Base-by-base conservation (phyloP, 2,888 invertebrate genomes). In the Crocallis elinguaria region DNA sequence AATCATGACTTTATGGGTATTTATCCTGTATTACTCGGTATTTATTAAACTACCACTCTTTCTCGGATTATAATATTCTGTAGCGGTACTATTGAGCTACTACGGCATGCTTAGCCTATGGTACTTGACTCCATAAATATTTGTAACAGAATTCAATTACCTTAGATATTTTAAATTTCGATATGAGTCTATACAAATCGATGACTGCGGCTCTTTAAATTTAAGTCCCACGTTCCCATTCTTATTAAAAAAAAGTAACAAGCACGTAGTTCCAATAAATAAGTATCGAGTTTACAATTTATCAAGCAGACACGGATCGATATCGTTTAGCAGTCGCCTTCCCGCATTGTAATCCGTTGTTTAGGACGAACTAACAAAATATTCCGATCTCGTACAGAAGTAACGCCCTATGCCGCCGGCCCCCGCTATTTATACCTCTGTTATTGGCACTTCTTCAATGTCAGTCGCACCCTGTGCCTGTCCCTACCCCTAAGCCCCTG, bases 371-470 rank as follows among this genome's bases (percentile, higher is more conserved):
- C 76, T 76, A 77, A 84, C 87, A 88, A 88, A 88, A 88, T 91
- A 92, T 92, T 92, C 92, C 75, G 87, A 83, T 89, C 90, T 90
- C 92, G 92, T 92, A 83, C 81, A 78, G 71, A 79, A 82, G 87
- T 88, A 88, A 90, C 88, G 88, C 87, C 90, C 88, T 86, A 79
- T 72, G 77, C 75, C 76, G 76, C 75, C 82, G 84, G 83, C 87
- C 89, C 87, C 83, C 75, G 79, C 90, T 88, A 88, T 90, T 92
- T 92, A 90, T 92, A 88, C 91, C 89, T 82, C 87, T 79, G 88
- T 92, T 92, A 92, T 92, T 91, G 92, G 88, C 92, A 92, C 92
- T 92, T 91, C 92, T 92, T 92, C 92, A 92, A 89, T 92, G 92
- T 92, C 92, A 92, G 85, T 77, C 91, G 90, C 92, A 92, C 91